A percentile compares a stretch with the other conserved stretches of the same genome.
Conservation (phyloP, 2,113 vertebrate genomes). For the Psephotus haematonotus region DNA sequence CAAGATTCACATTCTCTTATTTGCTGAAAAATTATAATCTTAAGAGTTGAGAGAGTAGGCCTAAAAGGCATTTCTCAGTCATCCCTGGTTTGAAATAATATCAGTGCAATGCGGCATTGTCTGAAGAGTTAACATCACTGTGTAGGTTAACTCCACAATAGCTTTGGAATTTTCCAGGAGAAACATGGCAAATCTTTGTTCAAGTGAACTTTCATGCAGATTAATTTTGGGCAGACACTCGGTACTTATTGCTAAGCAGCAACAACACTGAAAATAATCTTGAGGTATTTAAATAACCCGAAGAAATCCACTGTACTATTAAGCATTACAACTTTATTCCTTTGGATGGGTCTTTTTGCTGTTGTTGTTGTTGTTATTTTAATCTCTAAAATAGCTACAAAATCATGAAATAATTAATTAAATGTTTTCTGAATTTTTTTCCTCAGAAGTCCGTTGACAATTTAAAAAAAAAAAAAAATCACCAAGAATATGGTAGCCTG, state of each 20-base stretch:
- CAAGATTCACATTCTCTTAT: background rate
- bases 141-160: background rate
- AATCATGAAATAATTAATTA: background rate
- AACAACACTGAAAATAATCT: background rate
- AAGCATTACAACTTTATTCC: background rate
- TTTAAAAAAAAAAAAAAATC: background rate
- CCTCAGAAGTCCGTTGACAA: background rate
- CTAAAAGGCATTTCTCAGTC: background rate
- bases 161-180: background rate
- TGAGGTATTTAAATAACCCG: background rate
- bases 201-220: background rate
- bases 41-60: background rate
- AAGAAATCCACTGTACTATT: background rate
- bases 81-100: background rate
- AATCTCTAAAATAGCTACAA: background rate
- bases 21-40: background rate
- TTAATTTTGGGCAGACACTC: background rate
- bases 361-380: background rate
- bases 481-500: background rate
- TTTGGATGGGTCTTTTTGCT: background rate
- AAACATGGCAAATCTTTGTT: background rate
- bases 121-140: background rate
- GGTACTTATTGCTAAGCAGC: background rate
- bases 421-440: background rate
- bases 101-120: background rate